These are phyloP conservation scores for Sphaerodactylus townsendi DNA, from an alignment of 2,113 vertebrate species.

Conservation along the genomic window DNA sequence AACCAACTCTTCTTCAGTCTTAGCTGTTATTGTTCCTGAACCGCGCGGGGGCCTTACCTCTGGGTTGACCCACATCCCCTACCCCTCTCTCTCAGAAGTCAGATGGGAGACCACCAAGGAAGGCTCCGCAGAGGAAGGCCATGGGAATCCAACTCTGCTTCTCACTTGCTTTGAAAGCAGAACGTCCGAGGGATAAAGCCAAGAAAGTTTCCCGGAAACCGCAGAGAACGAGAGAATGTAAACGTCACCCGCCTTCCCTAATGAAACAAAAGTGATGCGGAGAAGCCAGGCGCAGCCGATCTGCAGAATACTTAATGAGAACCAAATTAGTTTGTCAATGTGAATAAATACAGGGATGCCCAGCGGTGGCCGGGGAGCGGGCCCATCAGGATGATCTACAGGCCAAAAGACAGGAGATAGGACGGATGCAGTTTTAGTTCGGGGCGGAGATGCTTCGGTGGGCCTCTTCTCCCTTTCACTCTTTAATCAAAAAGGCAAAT, in stretches of 20 bases:
- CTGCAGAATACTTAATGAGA: rapidly evolving
- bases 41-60: too few relatives aligned
- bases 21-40: too few relatives aligned
- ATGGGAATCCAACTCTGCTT: too few relatives aligned
- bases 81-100: neutral
- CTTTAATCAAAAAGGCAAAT: neutral
- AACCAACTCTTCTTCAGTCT: too few relatives aligned
- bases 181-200: rapidly evolving
- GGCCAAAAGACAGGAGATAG: neutral
- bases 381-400: rapidly evolving
- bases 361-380: neutral
- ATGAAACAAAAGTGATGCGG: neutral
- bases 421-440: neutral
- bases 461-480: neutral
- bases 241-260: neutral
- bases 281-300: neutral
- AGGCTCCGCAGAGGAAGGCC: too few relatives aligned
- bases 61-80: too few relatives aligned
- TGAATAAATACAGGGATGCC: neutral
- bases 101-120: too few relatives aligned
- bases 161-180: too few relatives aligned
- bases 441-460: neutral
- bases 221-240: neutral
- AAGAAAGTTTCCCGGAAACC: neutral
- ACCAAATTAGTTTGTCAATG: neutral